phyloP scores from a whole-genome alignment of 2,113 vertebrate genomes.

The Scopus umbretta region DNA sequence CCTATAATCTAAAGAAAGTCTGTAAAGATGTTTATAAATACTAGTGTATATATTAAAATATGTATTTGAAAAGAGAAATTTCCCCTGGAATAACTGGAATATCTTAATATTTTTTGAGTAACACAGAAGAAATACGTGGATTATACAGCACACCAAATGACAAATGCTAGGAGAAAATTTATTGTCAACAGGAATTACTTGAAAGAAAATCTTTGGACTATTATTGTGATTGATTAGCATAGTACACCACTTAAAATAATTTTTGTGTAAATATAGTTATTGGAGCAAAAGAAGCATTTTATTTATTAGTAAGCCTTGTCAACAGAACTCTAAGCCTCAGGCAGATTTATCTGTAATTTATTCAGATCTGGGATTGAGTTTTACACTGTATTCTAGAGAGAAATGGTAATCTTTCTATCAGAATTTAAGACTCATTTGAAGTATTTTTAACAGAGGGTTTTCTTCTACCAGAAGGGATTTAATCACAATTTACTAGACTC shows the following conservation, averaged over 20 bases:
- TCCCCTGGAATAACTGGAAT: not conserved
- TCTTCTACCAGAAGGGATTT: not conserved
- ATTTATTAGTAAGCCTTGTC: not conserved
- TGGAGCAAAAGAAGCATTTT: not conserved
- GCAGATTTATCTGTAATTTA: not conserved
- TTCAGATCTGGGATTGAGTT: not conserved
- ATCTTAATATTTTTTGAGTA: not conserved
- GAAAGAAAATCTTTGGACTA: not conserved
- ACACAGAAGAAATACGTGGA: not conserved
- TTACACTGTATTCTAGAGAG: not conserved
- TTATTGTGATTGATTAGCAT: not conserved
- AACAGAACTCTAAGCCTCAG: not conserved
- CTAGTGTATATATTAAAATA: not conserved
- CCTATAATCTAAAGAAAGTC: not conserved
- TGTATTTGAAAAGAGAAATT: not conserved
- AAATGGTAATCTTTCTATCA: not conserved
- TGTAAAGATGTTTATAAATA: not conserved
- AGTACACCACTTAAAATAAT: not conserved
- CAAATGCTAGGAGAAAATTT: not conserved
- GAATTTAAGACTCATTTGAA: not conserved
- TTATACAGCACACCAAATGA: not conserved
- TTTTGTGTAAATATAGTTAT: not conserved
- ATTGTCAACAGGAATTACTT: not conserved
- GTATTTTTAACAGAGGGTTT: not conserved
- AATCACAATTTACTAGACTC: not conserved